These are phyloP conservation scores for Lepidonotus clava DNA, from an alignment of 2,888 invertebrate species.

Conservation along the genomic window DNA sequence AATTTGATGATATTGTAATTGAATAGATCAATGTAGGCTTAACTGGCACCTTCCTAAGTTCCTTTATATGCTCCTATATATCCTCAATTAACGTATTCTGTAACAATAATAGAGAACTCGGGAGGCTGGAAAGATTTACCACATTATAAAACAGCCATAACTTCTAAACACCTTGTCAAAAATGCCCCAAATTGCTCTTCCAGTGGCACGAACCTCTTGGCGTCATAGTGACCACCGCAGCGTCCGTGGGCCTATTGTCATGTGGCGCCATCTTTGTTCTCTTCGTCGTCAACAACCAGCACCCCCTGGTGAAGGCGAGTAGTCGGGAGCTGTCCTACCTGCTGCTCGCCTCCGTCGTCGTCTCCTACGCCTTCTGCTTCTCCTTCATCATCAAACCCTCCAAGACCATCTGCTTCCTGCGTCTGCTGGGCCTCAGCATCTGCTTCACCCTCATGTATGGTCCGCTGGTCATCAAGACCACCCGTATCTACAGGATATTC, in stretches of 20 bases:
- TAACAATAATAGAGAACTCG: no score
- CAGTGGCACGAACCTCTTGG: conserved; percentile 56
- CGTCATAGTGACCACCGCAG: conserved; percentile 51
- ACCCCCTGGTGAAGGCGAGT: conserved; percentile 68
- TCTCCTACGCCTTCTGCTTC: conserved; percentile 61
- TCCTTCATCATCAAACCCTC: conserved; percentile 63
- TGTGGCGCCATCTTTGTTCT: conserved; percentile 57
- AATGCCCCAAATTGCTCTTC: conserved; percentile 50
- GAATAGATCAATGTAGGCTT: no score
- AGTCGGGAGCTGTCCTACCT: conserved; percentile 67
- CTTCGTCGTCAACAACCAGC: conserved; percentile 62
- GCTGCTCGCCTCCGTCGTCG: conserved; percentile 63
- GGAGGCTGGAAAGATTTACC: no score
- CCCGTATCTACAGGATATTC: conserved; percentile 68
- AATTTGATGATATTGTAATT: no score
- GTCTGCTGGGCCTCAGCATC: conserved; percentile 63
- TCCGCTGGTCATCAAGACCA: conserved; percentile 67
- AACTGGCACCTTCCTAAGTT: no score
- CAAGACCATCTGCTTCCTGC: conserved; percentile 36
- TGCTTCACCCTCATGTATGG: conserved; percentile 66
- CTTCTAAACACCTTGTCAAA: background rate
- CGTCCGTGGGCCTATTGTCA: conserved; percentile 58
- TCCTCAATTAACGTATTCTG: no score
- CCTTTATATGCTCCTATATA: no score
- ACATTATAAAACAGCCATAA: no score